A percentile compares a stretch with the other conserved stretches of the same genome.
Conservation (phyloP, 1,140 invertebrate species). For the Druon quercuslanigerum region DNA sequence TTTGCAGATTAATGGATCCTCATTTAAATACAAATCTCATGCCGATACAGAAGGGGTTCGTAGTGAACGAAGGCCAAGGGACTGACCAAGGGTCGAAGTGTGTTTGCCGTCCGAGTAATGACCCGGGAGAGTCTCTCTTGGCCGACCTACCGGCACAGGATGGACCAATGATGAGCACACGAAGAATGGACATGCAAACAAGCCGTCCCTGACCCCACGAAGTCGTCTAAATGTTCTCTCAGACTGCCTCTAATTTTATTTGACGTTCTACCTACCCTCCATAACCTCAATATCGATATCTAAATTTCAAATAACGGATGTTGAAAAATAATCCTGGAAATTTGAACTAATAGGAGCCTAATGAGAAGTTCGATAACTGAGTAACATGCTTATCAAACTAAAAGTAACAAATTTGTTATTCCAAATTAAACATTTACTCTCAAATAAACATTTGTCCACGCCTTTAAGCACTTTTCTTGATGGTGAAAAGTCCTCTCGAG, state of each 20-base stretch:
- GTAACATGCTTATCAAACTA: too few species aligned
- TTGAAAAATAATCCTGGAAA: too few species aligned
- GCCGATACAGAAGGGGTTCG: constrained; percentile 67
- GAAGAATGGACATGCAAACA: constrained; percentile 74
- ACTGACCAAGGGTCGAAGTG: constrained; percentile 71
- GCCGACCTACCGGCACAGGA: constrained; percentile 54
- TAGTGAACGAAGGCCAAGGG: constrained; percentile 57
- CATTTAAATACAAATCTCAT: constrained; percentile 77
- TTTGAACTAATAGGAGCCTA: too few species aligned
- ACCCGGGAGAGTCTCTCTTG: constrained; percentile 67
- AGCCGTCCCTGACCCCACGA: constrained; percentile 57
- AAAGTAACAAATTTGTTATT: too few species aligned
- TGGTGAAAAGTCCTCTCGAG: constrained; percentile 11
- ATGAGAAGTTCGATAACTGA: too few species aligned
- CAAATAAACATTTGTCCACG: not conserved
- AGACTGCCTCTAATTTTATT: constrained; percentile 58
- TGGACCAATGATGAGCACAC: constrained; percentile 65
- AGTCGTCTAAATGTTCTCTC: constrained; percentile 61
- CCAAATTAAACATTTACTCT: not conserved
- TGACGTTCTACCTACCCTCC: constrained; percentile 33
- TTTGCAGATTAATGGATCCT: constrained; percentile 72
- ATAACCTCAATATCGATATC: constrained; percentile 51
- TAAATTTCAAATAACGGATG: not conserved
- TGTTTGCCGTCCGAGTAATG: constrained; percentile 76
- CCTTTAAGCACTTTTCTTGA: not conserved